Percentiles rank a stretch among this genome's conserved stretches.
phyloP scores from a whole-genome alignment of 2,113 vertebrate genomes.

The Cichladusa arquata region DNA sequence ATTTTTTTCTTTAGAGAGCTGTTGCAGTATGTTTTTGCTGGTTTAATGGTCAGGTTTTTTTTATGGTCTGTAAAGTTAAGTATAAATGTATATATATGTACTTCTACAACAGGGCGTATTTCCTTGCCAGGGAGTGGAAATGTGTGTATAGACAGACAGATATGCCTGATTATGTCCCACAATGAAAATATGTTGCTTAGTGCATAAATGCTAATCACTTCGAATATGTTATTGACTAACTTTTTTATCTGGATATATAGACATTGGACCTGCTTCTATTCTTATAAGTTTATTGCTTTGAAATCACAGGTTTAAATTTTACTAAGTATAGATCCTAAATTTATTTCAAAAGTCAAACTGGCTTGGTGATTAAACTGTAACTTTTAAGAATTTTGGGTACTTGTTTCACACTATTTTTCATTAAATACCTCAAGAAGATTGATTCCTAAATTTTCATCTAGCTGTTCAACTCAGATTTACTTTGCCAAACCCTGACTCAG shows the following conservation, averaged over 20 bases:
- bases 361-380: background rate
- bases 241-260: background rate
- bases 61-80: accelerated
- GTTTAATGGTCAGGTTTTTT: background rate
- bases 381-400: background rate
- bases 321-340: background rate
- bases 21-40: background rate
- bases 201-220: background rate
- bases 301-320: background rate
- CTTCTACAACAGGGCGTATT: background rate
- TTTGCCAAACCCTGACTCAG: background rate
- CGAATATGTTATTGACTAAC: background rate
- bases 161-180: background rate
- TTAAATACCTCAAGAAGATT: background rate
- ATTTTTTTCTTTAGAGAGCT: background rate
- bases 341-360: background rate
- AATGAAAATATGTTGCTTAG: background rate
- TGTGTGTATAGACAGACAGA: background rate
- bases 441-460: background rate
- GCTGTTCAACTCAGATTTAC: background rate
- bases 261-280: background rate
- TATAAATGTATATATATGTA: background rate
- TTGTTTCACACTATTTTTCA: background rate
- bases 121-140: background rate
- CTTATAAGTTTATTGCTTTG: background rate